A percentile compares a stretch with the other conserved stretches of the same genome.
Conservation (phyloP, 2,113 vertebrate species). For the Sinocyclocheilus maitianheensis region DNA sequence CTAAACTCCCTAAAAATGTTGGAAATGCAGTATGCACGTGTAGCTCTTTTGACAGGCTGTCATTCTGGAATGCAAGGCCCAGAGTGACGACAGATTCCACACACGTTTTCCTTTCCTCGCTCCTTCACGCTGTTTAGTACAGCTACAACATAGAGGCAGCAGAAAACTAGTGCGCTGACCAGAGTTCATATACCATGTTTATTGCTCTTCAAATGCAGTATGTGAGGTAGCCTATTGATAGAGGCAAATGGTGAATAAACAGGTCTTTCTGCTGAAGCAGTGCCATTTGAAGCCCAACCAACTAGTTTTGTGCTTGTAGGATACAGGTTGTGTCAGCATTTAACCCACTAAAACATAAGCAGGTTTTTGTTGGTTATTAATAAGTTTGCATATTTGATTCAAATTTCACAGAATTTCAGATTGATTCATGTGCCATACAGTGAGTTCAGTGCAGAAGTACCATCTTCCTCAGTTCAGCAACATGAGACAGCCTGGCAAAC, state of each 20-base stretch:
- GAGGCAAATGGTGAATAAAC: neutral
- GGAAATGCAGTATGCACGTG: neutral
- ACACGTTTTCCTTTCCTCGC: slow-evolving; percentile 57
- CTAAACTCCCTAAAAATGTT: neutral
- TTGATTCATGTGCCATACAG: neutral
- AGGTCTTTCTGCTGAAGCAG: neutral
- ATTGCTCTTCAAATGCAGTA: neutral
- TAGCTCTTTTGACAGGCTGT: slow-evolving; percentile 24
- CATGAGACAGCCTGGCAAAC: neutral
- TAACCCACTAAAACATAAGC: neutral
- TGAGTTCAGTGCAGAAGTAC: neutral
- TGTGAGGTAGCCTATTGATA: neutral
- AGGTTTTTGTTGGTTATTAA: neutral
- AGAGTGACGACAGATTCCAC: slow-evolving; percentile 68
- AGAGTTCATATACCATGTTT: neutral
- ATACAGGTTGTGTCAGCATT: slow-evolving; percentile 2
- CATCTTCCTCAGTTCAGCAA: neutral
- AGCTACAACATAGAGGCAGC: neutral
- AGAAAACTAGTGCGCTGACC: neutral
- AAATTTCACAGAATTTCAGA: neutral
- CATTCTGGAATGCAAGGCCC: slow-evolving; percentile 40
- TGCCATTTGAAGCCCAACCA: neutral
- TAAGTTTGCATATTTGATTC: neutral
- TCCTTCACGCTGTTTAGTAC: slow-evolving; percentile 8
- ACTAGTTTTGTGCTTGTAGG: neutral